phyloP scores from a whole-genome alignment of 1,140 invertebrate genomes.

The Macrobrachium nipponense region DNA sequence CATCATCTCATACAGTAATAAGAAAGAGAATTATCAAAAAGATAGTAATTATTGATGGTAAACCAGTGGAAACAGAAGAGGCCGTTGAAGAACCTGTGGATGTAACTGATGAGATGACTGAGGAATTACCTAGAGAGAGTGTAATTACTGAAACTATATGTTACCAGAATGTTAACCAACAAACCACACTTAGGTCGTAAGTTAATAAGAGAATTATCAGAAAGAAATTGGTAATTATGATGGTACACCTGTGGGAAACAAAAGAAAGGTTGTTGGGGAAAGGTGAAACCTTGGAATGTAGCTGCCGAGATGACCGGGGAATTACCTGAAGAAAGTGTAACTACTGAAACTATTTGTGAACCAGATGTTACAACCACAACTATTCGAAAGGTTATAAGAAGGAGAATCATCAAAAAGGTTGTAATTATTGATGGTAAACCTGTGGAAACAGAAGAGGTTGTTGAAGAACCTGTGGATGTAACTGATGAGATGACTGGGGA shows the following conservation, averaged over 20 bases:
- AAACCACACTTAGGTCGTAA: background rate
- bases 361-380: background rate
- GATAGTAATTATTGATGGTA: conserved; percentile 16
- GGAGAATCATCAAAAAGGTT: conserved; percentile 33
- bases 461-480: conserved; percentile 9
- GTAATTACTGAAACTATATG: conserved; percentile 29
- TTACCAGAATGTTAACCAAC: conserved; percentile 11
- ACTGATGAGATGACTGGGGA: background rate
- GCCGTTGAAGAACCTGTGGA: conserved; percentile 27
- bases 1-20: conserved; percentile 7
- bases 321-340: conserved; percentile 12
- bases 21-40: conserved; percentile 19
- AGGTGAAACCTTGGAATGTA: conserved; percentile 32
- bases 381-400: background rate
- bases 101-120: conserved; percentile 12
- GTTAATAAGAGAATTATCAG: conserved; percentile 24
- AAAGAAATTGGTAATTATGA: conserved; percentile 41
- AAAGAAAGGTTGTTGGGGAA: conserved; percentile 44
- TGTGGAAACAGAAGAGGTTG: conserved; percentile 24
- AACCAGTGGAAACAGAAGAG: conserved; percentile 30
- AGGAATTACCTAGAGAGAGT: conserved; percentile 27
- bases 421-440: conserved; percentile 34
- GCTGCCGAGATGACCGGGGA: conserved; percentile 15
- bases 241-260: conserved; percentile 39
- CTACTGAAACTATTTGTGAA: conserved; percentile 17